Evolutionary conservation across 2,113 vertebrate genomes (phyloP).

Genomic region (Pangasianodon hypophthalmus): DNA sequence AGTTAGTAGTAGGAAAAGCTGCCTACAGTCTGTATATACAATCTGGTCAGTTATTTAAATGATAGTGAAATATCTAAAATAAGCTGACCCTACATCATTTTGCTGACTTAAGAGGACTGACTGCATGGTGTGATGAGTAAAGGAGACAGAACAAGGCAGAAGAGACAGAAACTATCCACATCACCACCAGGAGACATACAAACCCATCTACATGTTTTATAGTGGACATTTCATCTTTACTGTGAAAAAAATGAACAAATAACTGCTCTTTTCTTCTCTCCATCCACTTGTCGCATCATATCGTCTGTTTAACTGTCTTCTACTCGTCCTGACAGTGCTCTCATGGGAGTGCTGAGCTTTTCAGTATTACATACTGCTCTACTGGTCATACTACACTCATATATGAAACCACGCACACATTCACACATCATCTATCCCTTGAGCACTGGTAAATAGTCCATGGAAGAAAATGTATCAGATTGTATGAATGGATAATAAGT

Average conservation of each 20-base stretch:
- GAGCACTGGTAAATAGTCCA: neutral
- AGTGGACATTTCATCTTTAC: slow-evolving; percentile 29
- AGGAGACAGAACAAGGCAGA: slow-evolving; percentile 29
- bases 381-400: slow-evolving; percentile 7
- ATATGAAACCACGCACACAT: neutral
- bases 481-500: slow-evolving; percentile 19
- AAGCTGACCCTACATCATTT: neutral
- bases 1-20: neutral
- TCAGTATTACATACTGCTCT: slow-evolving; percentile 18
- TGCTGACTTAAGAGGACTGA: neutral
- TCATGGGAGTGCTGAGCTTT: slow-evolving; percentile 19
- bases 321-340: slow-evolving; percentile 22
- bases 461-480: neutral
- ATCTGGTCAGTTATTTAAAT: slow-evolving; percentile 12
- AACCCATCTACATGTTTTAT: slow-evolving; percentile 21
- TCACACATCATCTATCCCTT: neutral
- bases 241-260: slow-evolving; percentile 15
- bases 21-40: slow-evolving; percentile 20
- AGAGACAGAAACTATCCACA: neutral
- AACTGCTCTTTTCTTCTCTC: neutral
- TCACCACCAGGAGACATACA: slow-evolving; percentile 11
- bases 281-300: slow-evolving; percentile 6
- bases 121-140: neutral
- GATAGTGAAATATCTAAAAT: slow-evolving; percentile 11
- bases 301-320: slow-evolving; percentile 33